A percentile compares a stretch with the other conserved stretches of the same genome.
Conservation (phyloP, 2,797 vertebrate species). For the Tamandua tetradactyla region DNA sequence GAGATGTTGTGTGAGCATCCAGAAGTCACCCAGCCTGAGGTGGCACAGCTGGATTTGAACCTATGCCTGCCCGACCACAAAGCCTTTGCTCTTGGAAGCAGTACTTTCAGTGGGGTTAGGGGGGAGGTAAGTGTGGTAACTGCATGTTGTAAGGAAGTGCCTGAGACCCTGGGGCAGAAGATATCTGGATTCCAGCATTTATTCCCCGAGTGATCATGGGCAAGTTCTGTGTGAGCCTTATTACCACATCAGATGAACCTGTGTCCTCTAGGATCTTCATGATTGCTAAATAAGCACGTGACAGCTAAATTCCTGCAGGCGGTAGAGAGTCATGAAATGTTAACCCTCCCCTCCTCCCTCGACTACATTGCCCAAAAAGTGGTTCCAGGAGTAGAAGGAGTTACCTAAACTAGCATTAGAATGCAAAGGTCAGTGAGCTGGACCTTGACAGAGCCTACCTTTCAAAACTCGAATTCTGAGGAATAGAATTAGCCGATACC, state of each 20-base stretch:
- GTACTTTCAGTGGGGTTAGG: neutral
- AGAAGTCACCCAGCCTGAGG: neutral
- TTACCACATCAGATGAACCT: neutral
- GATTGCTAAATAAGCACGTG: neutral
- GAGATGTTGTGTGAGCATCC: neutral
- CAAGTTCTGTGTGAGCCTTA: neutral
- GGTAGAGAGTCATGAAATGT: neutral
- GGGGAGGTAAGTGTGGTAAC: neutral
- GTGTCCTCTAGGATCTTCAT: neutral
- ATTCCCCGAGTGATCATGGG: neutral
- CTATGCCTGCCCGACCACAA: neutral
- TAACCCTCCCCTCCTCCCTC: rapidly evolving
- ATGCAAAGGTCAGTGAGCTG: neutral
- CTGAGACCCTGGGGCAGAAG: rapidly evolving
- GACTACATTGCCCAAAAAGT: neutral
- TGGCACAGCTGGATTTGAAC: neutral
- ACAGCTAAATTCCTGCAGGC: neutral
- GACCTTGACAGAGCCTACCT: neutral
- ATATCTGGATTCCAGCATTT: rapidly evolving
- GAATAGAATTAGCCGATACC: neutral
- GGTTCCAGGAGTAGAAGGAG: neutral
- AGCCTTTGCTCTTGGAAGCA: neutral
- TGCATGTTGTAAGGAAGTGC: rapidly evolving
- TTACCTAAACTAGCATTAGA: neutral
- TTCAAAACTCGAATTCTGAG: neutral